These are phyloP conservation scores for Chouioia cunea DNA, from an alignment of 2,888 invertebrate genomes.

Conservation along the genomic window DNA sequence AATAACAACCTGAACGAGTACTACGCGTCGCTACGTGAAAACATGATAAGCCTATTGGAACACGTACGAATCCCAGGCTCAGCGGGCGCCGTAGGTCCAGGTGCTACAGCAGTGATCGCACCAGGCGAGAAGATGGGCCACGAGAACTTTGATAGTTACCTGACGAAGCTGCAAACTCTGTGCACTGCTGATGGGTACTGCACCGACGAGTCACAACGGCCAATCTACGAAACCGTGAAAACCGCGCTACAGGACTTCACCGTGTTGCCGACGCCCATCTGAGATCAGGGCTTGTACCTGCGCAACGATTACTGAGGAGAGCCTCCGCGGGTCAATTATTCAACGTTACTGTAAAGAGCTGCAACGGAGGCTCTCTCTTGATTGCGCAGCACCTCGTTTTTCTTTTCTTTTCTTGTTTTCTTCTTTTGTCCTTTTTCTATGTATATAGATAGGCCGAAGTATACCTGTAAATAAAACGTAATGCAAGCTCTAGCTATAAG, in stretches of 20 bases:
- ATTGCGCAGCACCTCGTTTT: constrained; percentile 15
- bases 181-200: constrained; percentile 86
- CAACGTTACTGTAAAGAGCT: neutral
- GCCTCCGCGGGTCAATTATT: neutral
- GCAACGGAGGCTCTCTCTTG: no score
- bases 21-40: constrained; percentile 92
- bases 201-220: constrained; percentile 79
- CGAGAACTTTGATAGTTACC: constrained; percentile 93
- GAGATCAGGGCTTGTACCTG: constrained; percentile 66
- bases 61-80: constrained; percentile 88
- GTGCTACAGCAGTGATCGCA: constrained; percentile 49
- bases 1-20: constrained; percentile 91
- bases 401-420: neutral
- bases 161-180: constrained; percentile 90
- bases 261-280: constrained; percentile 89
- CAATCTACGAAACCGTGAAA: constrained; percentile 91
- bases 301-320: constrained; percentile 35
- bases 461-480: constrained; percentile 52
- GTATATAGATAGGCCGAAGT: constrained; percentile 29
- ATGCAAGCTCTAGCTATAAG: constrained; percentile 50
- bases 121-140: constrained; percentile 68
- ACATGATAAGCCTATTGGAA: constrained; percentile 91
- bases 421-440: neutral
- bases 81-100: constrained; percentile 66
- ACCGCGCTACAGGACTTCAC: constrained; percentile 93